Base-by-base conservation (phyloP, 2,797 vertebrate species). In the Tapera naevia region DNA sequence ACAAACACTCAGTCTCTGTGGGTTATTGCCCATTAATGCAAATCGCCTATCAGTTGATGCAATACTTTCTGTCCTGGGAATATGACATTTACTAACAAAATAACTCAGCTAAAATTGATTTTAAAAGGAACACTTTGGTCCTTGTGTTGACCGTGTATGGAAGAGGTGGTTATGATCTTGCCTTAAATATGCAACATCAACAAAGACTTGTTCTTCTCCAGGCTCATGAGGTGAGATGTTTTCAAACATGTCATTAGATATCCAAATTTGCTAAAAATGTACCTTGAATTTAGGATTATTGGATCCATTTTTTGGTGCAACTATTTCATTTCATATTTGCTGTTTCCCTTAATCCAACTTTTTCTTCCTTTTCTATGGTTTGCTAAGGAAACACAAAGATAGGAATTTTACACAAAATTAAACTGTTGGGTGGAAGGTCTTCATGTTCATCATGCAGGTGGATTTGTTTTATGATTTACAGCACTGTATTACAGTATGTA, bases 221-320 rank as follows among this genome's bases (percentile, higher is more conserved):
- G 0, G 39, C 37, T 11, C 73, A 13, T 12, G 2, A 23, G 39
- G 22, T 24, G 54, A 23, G 43, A 2, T 33, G 6, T 3, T 41
- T 13, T 22, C 73, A 84, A 27, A n/a, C 4, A 0, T 0, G 3
- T 13, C 5, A 4, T 5, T 60, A 56, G 35, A 21, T 32, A 35
- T 37, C 7, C 21, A 8, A 14, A 37, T 13, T 54, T n/a, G 8
- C 27, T 10, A 12, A 24, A 73, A 73, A 6, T 3, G 3, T 9
- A 14, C 27, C 16, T 1, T 0, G 0, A 6, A 27, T 53, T 39
- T 45, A 24, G 9, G 16, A 1, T 13, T 32, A 1, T 30, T 2
- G 11, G 9, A 15, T n/a, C 13, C 18, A 22, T 16, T 24, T 21
- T 19, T 50, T 45, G 22, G n/a, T 35, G 54, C 4, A 51, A 41